Base-by-base conservation (phyloP, 1,140 invertebrate genomes). In the Drosophila chauvacae region DNA sequence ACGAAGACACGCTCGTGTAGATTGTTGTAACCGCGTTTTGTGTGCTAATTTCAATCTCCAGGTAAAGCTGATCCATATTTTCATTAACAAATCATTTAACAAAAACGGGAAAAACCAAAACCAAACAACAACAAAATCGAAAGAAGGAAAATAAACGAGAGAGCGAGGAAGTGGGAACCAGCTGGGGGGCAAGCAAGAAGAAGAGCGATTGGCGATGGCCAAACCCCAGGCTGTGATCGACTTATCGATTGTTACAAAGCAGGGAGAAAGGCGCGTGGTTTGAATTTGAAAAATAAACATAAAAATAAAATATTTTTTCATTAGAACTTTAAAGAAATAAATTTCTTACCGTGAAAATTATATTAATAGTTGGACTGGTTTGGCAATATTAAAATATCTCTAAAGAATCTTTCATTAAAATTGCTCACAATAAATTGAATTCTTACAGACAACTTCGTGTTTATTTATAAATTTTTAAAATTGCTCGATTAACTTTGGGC, bases 31-130 rank as follows among this genome's bases (percentile, higher is more conserved):
- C 80, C 13, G 69, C 76, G 63, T 90, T 75, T 44, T 55, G 66
- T 7, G 91, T 91, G 57, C 73, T 91, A 16, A 92, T 75, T 66
- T 92, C 91, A 39, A 92, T 91, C 77, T 92, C 91, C 30, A 92
- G 62, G 66, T 88, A 92, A 51, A 92, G 53, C 74, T 91, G 87
- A 88, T 92, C 91, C 91, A 92, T 92, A 30, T 69, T 65, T 84
- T 69, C 14, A 48, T 65, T 64, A 79, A 75, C 58, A 45, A 87
- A 69, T 48, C 84, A 87, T 88, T 83, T 70, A 88, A 58, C 28
- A 72, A 78, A 90, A 64, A 30, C 37, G 68, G 63, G 63, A n/a
- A 74, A 82, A 85, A 80, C 45, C 47, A 56, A 69, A 66, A 77
- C 68, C 51, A 75, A 70, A 73, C 55, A 33, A 18, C 48, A 50